phyloP scores from a whole-genome alignment of 1,140 invertebrate genomes.

The Phenacoccus solenopsis region DNA sequence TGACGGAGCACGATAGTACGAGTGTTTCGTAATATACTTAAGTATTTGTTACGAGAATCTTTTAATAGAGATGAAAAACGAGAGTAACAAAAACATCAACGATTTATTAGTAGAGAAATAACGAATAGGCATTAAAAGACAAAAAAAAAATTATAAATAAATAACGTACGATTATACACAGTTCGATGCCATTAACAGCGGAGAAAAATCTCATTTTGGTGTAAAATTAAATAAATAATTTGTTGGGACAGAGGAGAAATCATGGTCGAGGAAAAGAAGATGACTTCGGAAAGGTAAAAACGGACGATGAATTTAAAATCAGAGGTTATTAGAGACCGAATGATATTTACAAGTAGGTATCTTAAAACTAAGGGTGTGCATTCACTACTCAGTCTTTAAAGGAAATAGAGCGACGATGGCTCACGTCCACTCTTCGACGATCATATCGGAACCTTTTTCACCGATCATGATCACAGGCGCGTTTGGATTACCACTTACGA shows the following conservation, averaged over 20 bases:
- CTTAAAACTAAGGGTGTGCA: neutral
- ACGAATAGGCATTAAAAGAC: no score
- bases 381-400: neutral
- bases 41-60: neutral
- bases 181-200: neutral
- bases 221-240: neutral
- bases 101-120: neutral
- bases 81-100: neutral
- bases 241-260: no score
- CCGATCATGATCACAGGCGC: conserved; percentile 65
- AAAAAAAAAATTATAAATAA: neutral
- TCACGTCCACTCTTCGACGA: conserved; percentile 47
- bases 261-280: no score
- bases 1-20: no score
- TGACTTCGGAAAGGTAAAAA: no score
- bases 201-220: no score
- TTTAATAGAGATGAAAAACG: neutral
- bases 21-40: neutral
- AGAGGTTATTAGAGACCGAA: no score
- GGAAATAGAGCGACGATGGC: neutral
- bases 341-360: neutral
- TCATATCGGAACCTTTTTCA: conserved; percentile 66
- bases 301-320: neutral
- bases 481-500: conserved; percentile 69
- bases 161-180: neutral